These are phyloP conservation scores for Chelonus formosanus DNA, from an alignment of 2,888 invertebrate genomes.

Conservation along the genomic window DNA sequence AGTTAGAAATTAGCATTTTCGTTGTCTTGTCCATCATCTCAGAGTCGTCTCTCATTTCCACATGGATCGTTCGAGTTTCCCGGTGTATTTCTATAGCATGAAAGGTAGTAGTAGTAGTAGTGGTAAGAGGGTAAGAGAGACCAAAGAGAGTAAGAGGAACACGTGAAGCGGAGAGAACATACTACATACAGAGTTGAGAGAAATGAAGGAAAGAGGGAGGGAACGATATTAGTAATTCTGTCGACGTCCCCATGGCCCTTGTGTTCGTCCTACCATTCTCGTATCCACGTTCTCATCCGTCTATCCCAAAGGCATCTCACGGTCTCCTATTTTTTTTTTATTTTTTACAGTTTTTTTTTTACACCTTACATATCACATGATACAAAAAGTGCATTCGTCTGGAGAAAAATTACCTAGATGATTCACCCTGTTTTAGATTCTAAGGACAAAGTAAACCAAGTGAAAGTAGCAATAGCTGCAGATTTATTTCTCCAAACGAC, in stretches of 20 bases:
- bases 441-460: slow-evolving; percentile 20
- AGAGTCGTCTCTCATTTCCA: slow-evolving; percentile 35
- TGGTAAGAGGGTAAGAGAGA: too few species aligned
- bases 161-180: slow-evolving; percentile 18
- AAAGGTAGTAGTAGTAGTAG: neutral
- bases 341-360: slow-evolving; percentile 3
- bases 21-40: slow-evolving; percentile 37
- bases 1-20: slow-evolving; percentile 35
- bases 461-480: slow-evolving; percentile 12
- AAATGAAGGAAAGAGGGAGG: slow-evolving; percentile 15
- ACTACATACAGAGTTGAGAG: slow-evolving; percentile 10
- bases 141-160: slow-evolving; percentile 25
- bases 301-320: slow-evolving; percentile 40
- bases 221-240: slow-evolving; percentile 35
- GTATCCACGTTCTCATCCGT: slow-evolving; percentile 34
- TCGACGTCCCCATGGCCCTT: slow-evolving; percentile 34
- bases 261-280: slow-evolving; percentile 31
- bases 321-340: slow-evolving; percentile 21
- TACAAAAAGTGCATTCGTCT: slow-evolving; percentile 9
- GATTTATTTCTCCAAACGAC: slow-evolving; percentile 27
- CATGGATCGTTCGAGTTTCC: slow-evolving; percentile 28
- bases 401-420: slow-evolving; percentile 20
- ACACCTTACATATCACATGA: slow-evolving; percentile 8
- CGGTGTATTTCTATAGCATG: neutral
- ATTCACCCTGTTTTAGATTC: slow-evolving; percentile 20